Conservation (phyloP, 1,140 invertebrate species). For the Asbolus verrucosus region DNA sequence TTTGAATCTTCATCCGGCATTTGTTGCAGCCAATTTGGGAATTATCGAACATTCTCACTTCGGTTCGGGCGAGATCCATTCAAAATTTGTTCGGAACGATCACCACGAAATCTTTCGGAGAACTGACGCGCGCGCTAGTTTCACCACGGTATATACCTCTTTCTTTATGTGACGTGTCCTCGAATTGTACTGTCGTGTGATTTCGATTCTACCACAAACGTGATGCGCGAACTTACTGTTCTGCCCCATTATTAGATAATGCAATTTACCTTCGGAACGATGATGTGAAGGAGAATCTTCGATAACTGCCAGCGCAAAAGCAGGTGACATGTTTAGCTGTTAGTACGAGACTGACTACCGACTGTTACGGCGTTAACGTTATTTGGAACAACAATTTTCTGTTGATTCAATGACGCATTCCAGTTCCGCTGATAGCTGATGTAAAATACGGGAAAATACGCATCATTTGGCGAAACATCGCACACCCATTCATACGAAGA, state of each 20-base stretch:
- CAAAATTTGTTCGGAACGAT: neutral
- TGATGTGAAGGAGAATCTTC: too few species aligned
- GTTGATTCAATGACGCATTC: slow-evolving; percentile 5
- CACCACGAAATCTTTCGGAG: slow-evolving; percentile 23
- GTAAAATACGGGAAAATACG: slow-evolving; percentile 3
- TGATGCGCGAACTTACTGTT: neutral
- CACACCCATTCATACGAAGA: neutral
- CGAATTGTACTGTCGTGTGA: neutral
- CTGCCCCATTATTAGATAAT: too few species aligned
- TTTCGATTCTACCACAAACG: too few species aligned
- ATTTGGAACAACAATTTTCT: slow-evolving; percentile 6
- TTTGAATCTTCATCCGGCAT: slow-evolving; percentile 44
- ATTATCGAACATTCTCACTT: slow-evolving; percentile 41
- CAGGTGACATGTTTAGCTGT: too few species aligned
- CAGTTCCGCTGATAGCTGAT: slow-evolving; percentile 9
- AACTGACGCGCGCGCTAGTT: slow-evolving; percentile 40
- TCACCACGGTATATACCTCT: slow-evolving; percentile 27
- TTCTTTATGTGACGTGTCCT: slow-evolving; percentile 34
- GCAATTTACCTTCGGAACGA: too few species aligned
- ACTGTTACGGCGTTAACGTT: neutral
- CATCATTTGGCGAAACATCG: neutral
- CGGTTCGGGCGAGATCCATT: slow-evolving; percentile 24
- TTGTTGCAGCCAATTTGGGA: slow-evolving; percentile 12
- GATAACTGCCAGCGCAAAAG: too few species aligned
- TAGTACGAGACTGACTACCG: too few species aligned